phyloP scores from a whole-genome alignment of 2,888 invertebrate species.

The Pollenia angustigena region DNA sequence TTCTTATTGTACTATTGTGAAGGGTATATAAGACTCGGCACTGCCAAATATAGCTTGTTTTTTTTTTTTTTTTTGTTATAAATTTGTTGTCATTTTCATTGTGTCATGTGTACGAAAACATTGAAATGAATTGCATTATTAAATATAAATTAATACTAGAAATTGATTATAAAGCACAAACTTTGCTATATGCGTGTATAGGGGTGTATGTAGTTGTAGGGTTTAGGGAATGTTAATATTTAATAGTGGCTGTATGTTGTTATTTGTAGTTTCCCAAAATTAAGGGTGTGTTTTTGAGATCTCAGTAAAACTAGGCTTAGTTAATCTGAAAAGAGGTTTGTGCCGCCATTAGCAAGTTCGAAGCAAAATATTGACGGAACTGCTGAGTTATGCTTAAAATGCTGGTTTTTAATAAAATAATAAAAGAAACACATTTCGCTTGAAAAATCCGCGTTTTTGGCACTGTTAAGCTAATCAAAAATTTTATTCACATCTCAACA shows the following conservation, averaged over 20 bases:
- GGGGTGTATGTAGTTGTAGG: not conserved
- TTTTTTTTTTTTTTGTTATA: not conserved
- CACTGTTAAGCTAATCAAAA: no score
- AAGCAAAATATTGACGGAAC: no score
- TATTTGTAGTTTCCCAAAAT: not conserved
- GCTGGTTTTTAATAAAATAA: no score
- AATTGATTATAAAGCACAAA: not conserved
- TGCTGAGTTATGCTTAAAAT: no score
- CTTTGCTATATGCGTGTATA: not conserved
- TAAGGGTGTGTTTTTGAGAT: not conserved
- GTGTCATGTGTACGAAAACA: constrained; percentile 19
- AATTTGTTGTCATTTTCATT: constrained; percentile 16
- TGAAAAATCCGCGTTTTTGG: no score
- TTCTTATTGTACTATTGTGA: no score
- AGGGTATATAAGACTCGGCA: no score
- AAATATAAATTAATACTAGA: constrained; percentile 55
- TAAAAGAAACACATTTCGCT: no score
- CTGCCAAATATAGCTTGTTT: not conserved
- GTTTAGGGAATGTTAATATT: not conserved
- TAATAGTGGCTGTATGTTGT: not conserved
- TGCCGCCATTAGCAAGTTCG: no score
- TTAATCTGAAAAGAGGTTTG: no score
- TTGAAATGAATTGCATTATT: constrained; percentile 36
- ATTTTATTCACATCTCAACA: no score
- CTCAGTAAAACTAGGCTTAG: no score